Percentiles rank a stretch among this genome's conserved stretches.
Evolutionary conservation across 2,888 invertebrate genomes (phyloP).

Genomic region (Eupithecia exiguata): DNA sequence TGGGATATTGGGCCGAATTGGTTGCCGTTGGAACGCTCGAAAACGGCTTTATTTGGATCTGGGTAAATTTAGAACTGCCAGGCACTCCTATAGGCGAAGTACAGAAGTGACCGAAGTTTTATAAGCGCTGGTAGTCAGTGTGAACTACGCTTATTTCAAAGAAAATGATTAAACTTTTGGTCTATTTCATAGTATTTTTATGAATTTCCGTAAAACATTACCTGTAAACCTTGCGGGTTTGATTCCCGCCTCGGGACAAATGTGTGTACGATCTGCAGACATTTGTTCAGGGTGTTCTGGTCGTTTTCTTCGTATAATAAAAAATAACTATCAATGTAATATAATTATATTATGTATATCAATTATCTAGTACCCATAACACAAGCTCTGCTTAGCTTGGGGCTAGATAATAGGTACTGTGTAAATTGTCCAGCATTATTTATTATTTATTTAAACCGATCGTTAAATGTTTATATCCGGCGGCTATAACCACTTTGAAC

Average conservation of each 20-base stretch:
- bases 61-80: slow-evolving; percentile 14
- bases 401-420: no score
- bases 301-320: no score
- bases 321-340: no score
- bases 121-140: background rate
- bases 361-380: no score
- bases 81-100: background rate
- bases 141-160: background rate
- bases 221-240: no score
- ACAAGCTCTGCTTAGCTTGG: no score
- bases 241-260: no score
- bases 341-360: no score
- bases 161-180: background rate
- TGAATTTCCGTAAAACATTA: background rate
- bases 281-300: no score
- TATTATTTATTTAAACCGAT: background rate
- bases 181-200: background rate
- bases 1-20: slow-evolving; percentile 23
- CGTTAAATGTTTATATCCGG: background rate
- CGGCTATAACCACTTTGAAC: background rate
- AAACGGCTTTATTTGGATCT: slow-evolving; percentile 20
- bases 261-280: no score
- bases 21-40: slow-evolving; percentile 17
- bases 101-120: background rate
- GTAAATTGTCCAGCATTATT: no score